Base-by-base conservation (phyloP, 2,113 vertebrate species). In the Microcebus tavaratra region DNA sequence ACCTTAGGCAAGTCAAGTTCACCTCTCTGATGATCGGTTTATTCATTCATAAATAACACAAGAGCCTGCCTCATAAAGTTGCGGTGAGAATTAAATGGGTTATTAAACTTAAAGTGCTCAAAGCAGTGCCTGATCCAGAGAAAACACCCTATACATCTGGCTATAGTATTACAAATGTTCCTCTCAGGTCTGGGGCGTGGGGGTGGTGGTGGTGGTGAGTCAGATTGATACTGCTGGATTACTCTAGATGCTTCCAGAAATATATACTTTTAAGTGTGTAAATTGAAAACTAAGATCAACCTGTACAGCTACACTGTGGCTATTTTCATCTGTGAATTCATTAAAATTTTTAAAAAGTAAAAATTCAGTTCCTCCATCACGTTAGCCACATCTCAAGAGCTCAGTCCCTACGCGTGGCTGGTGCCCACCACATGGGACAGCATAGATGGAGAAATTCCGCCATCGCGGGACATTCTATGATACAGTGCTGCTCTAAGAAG, bases 191-290 rank as follows among this genome's bases (percentile, higher is more conserved):
- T 18, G 7, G 36, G 11, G 8, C 10, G 48, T 34, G 6, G 57
- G 45, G 1, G 2, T 20, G 53, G 3, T 48, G 45, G 45, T 45
- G 27, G 50, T 13, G 3, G 17, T 55, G 31, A 7, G 50, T 73
- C 55, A 94, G 70, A n/a, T 4, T 50, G 63, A 67, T 50, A 20
- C 29, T 79, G 14, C 70, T 50, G 27, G 55, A n/a, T 79, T 78
- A 53, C 21, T 95, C 75, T 61, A 45, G 81, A 75, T 61, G 36
- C 80, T 81, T 86, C 53, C 45, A 93, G 91, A 88, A 91, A 68
- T 78, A 82, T 61, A n/a, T 50, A 78, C 15, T 21, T 55, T 61
- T 57, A 82, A 57, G 14, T 23, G 6, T 57, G 31, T 84, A 55
- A 70, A 23, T 73, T 78, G 76, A 57, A 76, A 82, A 76, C 78